Percentiles rank a stretch among this genome's conserved stretches.
These are phyloP conservation scores for Drosophila paramelanica DNA, from an alignment of 2,888 invertebrate genomes.

Conservation along the genomic window DNA sequence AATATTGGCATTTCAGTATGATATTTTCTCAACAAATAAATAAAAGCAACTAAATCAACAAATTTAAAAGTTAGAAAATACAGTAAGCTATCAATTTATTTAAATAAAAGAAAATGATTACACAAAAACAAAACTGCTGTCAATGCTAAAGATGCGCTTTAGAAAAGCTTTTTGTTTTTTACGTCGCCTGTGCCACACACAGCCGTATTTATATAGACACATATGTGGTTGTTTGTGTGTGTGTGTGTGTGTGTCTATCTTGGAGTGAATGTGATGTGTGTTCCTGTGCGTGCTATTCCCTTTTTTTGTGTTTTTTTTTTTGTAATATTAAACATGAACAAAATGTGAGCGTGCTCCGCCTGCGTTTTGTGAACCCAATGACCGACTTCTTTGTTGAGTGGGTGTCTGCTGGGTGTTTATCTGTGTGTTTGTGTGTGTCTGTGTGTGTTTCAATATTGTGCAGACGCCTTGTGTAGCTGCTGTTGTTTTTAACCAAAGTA, in stretches of 20 bases:
- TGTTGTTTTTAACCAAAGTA: conserved; percentile 45
- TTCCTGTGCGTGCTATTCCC: conserved; percentile 33
- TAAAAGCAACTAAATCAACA: too few species aligned
- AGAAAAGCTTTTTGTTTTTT: neutral
- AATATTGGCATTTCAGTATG: too few species aligned
- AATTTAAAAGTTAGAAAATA: too few species aligned
- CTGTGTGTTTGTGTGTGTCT: neutral
- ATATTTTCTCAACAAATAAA: too few species aligned
- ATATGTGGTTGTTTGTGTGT: conserved; percentile 9
- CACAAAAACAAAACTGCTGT: neutral
- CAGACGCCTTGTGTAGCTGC: conserved; percentile 32
- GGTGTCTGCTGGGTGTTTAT: conserved; percentile 1
- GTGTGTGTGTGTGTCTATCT: conserved; percentile 11
- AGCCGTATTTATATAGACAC: conserved; percentile 3
- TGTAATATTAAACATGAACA: conserved; percentile 58
- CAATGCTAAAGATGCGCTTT: neutral
- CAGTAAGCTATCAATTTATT: too few species aligned
- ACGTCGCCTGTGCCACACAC: conserved; percentile 41
- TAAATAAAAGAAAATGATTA: neutral
- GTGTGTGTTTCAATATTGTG: neutral
- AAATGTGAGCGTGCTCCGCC: conserved; percentile 50
- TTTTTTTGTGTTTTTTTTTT: conserved; percentile 6
- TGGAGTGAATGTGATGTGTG: conserved; percentile 26
- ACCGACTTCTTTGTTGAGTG: conserved; percentile 66
- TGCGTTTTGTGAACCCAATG: conserved; percentile 64